Evolutionary conservation across 2,113 vertebrate species (phyloP).

Genomic region (Oostethus manadensis): DNA sequence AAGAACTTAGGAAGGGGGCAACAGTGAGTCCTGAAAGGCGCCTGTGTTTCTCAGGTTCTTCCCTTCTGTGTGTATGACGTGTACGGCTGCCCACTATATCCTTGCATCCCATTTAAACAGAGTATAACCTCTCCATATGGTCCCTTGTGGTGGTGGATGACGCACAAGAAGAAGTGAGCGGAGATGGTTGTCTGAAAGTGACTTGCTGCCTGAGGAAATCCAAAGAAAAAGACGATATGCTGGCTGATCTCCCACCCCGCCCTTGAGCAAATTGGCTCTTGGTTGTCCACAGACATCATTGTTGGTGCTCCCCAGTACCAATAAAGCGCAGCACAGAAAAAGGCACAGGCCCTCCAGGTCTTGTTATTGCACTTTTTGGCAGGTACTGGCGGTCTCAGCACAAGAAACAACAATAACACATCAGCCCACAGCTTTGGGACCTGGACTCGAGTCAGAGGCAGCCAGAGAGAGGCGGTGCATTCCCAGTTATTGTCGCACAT

Average conservation of each 20-base stretch:
- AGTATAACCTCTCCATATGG: constrained; percentile 8
- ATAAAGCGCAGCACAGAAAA: constrained; percentile 42
- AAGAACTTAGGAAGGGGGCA: too few relatives aligned
- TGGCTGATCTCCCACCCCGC: constrained; percentile 36
- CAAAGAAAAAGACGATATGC: constrained; percentile 31
- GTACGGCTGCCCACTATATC: neutral
- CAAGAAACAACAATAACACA: constrained; percentile 69
- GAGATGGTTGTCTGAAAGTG: constrained; percentile 20
- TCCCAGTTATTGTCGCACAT: constrained; percentile 31
- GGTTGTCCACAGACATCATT: constrained; percentile 58
- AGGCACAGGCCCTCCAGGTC: constrained; percentile 41
- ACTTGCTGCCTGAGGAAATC: constrained; percentile 13
- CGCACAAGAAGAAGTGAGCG: constrained; percentile 23
- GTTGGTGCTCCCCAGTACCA: constrained; percentile 46
- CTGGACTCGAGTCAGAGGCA: constrained; percentile 54
- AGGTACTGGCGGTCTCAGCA: constrained; percentile 42
- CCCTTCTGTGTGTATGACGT: neutral
- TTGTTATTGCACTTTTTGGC: constrained; percentile 71
- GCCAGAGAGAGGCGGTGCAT: constrained; percentile 5
- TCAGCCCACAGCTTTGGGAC: constrained; percentile 55
- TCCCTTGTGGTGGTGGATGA: constrained; percentile 12
- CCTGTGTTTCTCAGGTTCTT: neutral
- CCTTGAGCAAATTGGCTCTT: constrained; percentile 56
- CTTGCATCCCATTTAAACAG: constrained; percentile 1
- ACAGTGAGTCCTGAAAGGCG: neutral